Base-by-base conservation (phyloP, 2,113 vertebrate species). In the Pomatostomus ruficeps region DNA sequence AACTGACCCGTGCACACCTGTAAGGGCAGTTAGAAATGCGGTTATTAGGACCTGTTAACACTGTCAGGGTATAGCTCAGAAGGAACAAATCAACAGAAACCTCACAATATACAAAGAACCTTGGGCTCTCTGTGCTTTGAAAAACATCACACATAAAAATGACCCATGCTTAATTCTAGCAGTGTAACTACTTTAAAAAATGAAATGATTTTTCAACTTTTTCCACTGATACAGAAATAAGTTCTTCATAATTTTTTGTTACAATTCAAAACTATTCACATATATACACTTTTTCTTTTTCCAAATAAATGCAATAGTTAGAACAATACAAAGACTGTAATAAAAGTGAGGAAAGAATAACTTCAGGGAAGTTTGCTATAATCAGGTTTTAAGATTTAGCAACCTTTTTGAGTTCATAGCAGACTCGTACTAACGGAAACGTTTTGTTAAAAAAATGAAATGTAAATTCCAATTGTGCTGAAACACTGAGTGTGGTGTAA, bases 261-360 rank as follows among this genome's bases (percentile, higher is more conserved):
- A 82, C 67, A 84, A 72, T 68, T 86, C 68, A 75, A 67, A 85
- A 42, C 68, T 97, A 96, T 97, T 97, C 89, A 97, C 96, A 96
- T 92, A 97, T 92, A 31, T 94, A 97, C 81, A 95, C 5, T 43
- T 71, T 58, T 85, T n/a, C n/a, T 25, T 59, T 65, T 91, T 89
- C 58, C 89, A 90, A 84, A 91, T 91, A 91, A 95, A 97, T 55
- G 57, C 22, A 89, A 46, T 46, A 62, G 42, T 73, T 89, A 80
- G 70, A 96, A 93, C 71, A 52, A 54, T 72, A 93, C 61, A 94
- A 94, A 93, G 46, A 35, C 46, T 20, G 65, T 26, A 61, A 55
- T 24, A 49, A 28, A 84, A 89, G 61, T 76, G 48, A 70, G 26
- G n/a, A 55, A 72, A 81, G 5, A 82, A 43, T 33, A 89, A 43